Evolutionary conservation across 2,797 vertebrate genomes (phyloP).

Genomic region (Brotula barbata): DNA sequence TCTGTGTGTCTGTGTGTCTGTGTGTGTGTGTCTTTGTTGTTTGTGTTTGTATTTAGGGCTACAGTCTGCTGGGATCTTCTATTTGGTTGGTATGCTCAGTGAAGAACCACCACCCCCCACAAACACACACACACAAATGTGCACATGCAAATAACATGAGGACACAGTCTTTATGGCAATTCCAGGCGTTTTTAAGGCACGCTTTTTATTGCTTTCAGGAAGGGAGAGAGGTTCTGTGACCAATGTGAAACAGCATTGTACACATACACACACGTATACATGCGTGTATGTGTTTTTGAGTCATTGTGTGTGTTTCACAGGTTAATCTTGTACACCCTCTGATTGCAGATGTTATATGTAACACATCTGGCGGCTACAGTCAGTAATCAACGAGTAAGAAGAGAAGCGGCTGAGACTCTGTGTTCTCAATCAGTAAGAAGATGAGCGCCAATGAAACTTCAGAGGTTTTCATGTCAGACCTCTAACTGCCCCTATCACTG

Average conservation of each 20-base stretch:
- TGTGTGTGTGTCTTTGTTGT: constrained; percentile 27
- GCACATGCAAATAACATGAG: constrained; percentile 15
- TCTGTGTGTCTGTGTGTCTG: constrained; percentile 1
- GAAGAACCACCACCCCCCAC: not conserved
- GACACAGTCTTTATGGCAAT: constrained; percentile 57
- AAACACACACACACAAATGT: constrained; percentile 1
- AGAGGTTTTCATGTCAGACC: constrained; percentile 22
- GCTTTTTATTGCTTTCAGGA: constrained; percentile 64
- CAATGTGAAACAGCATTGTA: constrained; percentile 76
- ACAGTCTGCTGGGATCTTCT: no score
- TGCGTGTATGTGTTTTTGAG: constrained; percentile 8
- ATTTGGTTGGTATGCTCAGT: not conserved
- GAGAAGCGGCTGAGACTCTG: constrained; percentile 30
- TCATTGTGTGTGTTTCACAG: constrained; percentile 16
- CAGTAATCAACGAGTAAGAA: constrained; percentile 42
- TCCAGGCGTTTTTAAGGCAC: constrained; percentile 65
- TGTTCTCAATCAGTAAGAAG: constrained; percentile 33
- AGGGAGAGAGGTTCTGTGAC: constrained; percentile 71
- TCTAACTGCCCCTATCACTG: not conserved
- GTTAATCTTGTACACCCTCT: constrained; percentile 25
- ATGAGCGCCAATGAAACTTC: constrained; percentile 26
- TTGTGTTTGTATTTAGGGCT: not conserved
- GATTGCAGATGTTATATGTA: constrained; percentile 38
- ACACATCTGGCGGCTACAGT: constrained; percentile 30
- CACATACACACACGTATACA: constrained; percentile 26